phyloP scores from a whole-genome alignment of 2,888 invertebrate species.

The Himalopsyche kuldschensis region DNA sequence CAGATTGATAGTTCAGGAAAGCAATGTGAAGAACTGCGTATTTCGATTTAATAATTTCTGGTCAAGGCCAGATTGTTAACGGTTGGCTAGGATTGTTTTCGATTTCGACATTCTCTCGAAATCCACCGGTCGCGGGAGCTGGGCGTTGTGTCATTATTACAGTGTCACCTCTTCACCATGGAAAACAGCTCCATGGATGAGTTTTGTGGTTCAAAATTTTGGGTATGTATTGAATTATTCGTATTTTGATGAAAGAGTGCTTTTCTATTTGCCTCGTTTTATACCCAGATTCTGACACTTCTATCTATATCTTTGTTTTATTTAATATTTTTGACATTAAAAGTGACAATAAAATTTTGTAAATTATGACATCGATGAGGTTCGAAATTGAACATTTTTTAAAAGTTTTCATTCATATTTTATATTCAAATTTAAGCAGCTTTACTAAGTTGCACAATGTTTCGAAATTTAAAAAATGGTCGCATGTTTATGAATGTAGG shows the following conservation, averaged over 20 bases:
- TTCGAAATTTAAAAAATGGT: too few relatives aligned
- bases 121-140: constrained; percentile 13
- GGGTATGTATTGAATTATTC: constrained; percentile 64
- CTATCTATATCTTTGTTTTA: not conserved
- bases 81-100: not conserved
- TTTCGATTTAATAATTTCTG: not conserved
- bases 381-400: not conserved
- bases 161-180: constrained; percentile 1
- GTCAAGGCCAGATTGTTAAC: not conserved
- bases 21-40: too few relatives aligned
- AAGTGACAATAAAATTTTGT: not conserved
- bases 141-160: constrained; percentile 7
- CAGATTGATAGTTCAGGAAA: too few relatives aligned
- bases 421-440: too few relatives aligned
- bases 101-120: constrained; percentile 19
- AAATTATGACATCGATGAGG: not conserved
- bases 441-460: too few relatives aligned
- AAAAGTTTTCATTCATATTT: too few relatives aligned
- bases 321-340: not conserved
- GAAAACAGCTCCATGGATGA: constrained; percentile 66
- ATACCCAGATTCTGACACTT: not conserved
- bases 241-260: not conserved
- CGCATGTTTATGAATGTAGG: too few relatives aligned
- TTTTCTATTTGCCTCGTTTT: not conserved
- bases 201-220: constrained; percentile 79